Evolutionary conservation across 2,888 invertebrate genomes (phyloP).

Genomic region (Laothoe populi): DNA sequence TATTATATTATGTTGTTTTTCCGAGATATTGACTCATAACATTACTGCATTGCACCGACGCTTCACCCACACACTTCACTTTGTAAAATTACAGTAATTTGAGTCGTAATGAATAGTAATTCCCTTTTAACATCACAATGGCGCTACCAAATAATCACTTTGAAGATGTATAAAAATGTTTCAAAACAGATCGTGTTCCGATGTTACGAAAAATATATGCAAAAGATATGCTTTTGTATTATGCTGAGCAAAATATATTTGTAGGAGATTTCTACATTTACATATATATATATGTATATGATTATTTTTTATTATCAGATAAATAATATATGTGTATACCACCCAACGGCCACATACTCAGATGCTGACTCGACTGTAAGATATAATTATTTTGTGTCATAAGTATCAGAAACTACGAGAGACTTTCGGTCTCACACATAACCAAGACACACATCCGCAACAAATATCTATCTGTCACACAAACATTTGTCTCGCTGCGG

Average conservation of each 20-base stretch:
- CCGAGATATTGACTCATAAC: not conserved
- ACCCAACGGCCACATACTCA: no score
- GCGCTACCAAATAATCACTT: conserved; percentile 25
- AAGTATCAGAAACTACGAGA: no score
- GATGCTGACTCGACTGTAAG: no score
- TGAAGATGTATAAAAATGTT: conserved; percentile 26
- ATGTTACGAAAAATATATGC: not conserved
- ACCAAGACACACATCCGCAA: no score
- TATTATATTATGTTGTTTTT: not conserved
- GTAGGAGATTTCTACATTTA: no score
- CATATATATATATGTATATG: no score
- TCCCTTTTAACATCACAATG: conserved; percentile 15
- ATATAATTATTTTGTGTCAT: no score
- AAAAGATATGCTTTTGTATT: not conserved
- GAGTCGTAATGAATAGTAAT: conserved; percentile 8
- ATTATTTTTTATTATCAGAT: no score
- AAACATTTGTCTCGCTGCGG: no score
- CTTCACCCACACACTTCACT: conserved; percentile 9
- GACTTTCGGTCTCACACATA: no score
- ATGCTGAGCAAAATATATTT: not conserved
- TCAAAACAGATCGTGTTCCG: not conserved
- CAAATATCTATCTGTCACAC: no score
- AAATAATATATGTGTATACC: no score
- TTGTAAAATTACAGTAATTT: conserved; percentile 23
- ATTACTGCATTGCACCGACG: not conserved